Evolutionary conservation across 2,888 invertebrate genomes (phyloP), one percentile per base, ranked within the genome.

Genomic region (Megaustenia siamemsis): DNA sequence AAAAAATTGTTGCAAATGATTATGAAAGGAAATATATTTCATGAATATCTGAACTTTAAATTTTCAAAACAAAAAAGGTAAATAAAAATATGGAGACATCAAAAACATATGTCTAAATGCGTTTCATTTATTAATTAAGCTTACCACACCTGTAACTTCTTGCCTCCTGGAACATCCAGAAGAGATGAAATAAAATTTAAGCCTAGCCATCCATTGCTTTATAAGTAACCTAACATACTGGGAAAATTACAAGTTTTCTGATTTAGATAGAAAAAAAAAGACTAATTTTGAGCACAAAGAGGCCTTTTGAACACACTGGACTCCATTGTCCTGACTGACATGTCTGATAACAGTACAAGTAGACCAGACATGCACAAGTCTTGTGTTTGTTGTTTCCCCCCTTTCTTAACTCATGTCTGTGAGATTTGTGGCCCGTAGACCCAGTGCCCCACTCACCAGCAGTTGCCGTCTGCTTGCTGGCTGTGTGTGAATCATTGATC

Each of bases 401-500:
- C 68, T 32, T 68, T 24, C 28, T 63, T 63, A 28, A 21, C 35
- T 40, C 12, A 43, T 38, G 18, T 78, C 35, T 63, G 77, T 63
- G 60, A 60, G 63, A 60, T 24, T 78, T 12, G 45, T 79, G 76
- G 82, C 63, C 75, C 45, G 66, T 24, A 82, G 76, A 82, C 82
- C 63, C 76, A 82, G 66, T 82, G 43, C 75, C 82, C 82, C 82
- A 82, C 73, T 82, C 53, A 73, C 82, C 73, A 82, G 28, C 56
- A 56, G 56, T 38, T 5, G 60, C 63, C 24, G 77, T 56, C 43
- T 38, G 53, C 60, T 43, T 71, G 73, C 82, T 60, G n/a, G 63
- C 68, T 63, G 28, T 79, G 79, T 68, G 63, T 66, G 49, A 76
- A 35, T 76, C 82, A 82, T 82, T 82, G 81, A 82, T 82, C 81